These are phyloP conservation scores for Ectropis crepuscularia DNA, from an alignment of 2,888 invertebrate species.

Conservation along the genomic window DNA sequence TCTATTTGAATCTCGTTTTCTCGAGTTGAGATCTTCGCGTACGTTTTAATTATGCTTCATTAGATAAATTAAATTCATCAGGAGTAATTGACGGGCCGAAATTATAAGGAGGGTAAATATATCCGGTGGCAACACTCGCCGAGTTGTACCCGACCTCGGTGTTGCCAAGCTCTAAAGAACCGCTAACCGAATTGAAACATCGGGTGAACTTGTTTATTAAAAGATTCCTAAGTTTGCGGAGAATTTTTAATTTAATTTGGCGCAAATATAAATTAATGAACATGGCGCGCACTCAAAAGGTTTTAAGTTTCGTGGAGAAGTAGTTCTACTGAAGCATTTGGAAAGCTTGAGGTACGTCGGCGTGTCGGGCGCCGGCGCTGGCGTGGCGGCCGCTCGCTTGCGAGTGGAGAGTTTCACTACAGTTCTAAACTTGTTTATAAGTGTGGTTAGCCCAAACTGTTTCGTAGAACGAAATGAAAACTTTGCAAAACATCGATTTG, in stretches of 20 bases:
- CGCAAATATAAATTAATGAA: slow-evolving; percentile 57
- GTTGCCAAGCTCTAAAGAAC: slow-evolving; percentile 57
- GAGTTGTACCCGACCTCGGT: slow-evolving; percentile 42
- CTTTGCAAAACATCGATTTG: too few relatives aligned
- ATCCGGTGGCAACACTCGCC: slow-evolving; percentile 58
- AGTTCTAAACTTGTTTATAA: too few relatives aligned
- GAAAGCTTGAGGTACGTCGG: background rate
- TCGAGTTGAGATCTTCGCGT: slow-evolving; percentile 72
- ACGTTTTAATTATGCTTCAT: slow-evolving; percentile 84
- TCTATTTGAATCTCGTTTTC: slow-evolving; percentile 51
- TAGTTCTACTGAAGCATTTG: slow-evolving; percentile 36
- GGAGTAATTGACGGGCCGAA: slow-evolving; percentile 78
- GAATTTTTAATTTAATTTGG: slow-evolving; percentile 64
- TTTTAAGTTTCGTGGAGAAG: slow-evolving; percentile 40
- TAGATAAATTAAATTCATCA: slow-evolving; percentile 83
- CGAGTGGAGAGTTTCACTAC: too few relatives aligned
- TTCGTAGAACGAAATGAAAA: too few relatives aligned
- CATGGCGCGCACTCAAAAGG: slow-evolving; percentile 43
- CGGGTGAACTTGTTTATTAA: slow-evolving; percentile 58
- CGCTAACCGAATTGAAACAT: slow-evolving; percentile 43
- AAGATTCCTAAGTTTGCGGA: slow-evolving; percentile 56
- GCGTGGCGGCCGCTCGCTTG: too few relatives aligned
- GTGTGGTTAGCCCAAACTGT: too few relatives aligned
- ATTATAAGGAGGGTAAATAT: slow-evolving; percentile 64
- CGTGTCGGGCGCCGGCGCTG: too few relatives aligned